Percentiles rank a stretch among this genome's conserved stretches.
Conservation (phyloP, 2,888 invertebrate species). For the Megalurothrips usitatus region DNA sequence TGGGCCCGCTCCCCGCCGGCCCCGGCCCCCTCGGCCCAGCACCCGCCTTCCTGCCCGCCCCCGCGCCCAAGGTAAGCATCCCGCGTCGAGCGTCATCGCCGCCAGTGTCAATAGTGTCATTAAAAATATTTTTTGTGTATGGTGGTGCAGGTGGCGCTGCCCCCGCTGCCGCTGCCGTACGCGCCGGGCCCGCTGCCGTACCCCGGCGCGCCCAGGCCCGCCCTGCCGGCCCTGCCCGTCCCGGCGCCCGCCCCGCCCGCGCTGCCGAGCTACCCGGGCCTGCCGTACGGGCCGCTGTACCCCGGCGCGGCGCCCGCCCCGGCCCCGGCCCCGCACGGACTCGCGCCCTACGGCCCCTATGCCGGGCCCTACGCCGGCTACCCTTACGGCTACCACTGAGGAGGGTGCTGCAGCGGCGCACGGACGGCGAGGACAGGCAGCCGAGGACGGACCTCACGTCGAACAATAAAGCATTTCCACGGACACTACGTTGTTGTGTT, state of each 20-base stretch:
- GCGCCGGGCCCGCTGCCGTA: slow-evolving; percentile 4
- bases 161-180: not conserved
- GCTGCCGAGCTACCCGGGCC: not conserved
- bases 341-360: not conserved
- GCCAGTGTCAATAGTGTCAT: too few relatives aligned
- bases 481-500: not conserved
- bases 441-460: not conserved
- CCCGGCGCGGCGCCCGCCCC: not conserved
- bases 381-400: not conserved
- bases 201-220: not conserved
- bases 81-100: too few relatives aligned
- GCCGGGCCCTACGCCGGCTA: not conserved
- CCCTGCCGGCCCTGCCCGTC: not conserved
- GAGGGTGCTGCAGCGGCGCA: too few relatives aligned
- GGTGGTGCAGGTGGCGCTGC: not conserved
- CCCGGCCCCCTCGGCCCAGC: too few relatives aligned
- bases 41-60: not conserved
- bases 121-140: not conserved
- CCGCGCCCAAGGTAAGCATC: not conserved
- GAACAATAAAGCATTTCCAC: not conserved
- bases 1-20: not conserved
- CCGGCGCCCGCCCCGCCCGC: not conserved
- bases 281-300: too few relatives aligned
- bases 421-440: not conserved
- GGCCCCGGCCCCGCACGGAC: not conserved